Evolutionary conservation across 1,140 invertebrate species (phyloP).

Genomic region (Leptinotarsa undecemlineata): DNA sequence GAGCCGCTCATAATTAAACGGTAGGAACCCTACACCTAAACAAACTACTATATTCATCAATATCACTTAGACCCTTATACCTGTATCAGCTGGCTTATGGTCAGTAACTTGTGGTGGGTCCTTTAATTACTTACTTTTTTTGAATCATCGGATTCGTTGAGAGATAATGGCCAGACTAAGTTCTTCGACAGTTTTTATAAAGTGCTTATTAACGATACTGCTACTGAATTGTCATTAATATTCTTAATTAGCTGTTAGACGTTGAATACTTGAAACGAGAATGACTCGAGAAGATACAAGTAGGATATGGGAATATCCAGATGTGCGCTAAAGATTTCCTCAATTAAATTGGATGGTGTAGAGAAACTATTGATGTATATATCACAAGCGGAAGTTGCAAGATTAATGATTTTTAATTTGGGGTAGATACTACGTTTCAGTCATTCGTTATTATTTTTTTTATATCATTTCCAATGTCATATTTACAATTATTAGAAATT

Average conservation of each 20-base stretch:
- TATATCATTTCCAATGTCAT: too few relatives aligned
- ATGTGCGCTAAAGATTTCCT: background rate
- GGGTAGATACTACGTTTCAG: too few relatives aligned
- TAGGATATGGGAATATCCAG: background rate
- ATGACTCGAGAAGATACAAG: background rate
- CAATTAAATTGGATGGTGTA: too few relatives aligned
- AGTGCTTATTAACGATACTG: conserved; percentile 13
- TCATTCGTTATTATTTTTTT: too few relatives aligned
- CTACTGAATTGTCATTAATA: conserved; percentile 22
- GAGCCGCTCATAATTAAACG: too few relatives aligned
- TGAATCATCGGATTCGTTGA: background rate
- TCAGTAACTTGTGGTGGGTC: conserved; percentile 5
- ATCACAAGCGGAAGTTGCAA: too few relatives aligned
- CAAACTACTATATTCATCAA: background rate
- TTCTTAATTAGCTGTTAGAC: conserved; percentile 14
- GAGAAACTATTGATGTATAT: too few relatives aligned
- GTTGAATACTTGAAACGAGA: background rate
- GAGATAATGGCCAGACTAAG: background rate
- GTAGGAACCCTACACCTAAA: background rate
- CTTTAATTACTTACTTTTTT: background rate
- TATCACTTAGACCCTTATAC: background rate
- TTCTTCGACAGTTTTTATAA: conserved; percentile 12
- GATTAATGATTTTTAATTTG: too few relatives aligned
- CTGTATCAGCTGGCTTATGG: conserved; percentile 1
- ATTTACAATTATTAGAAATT: too few relatives aligned